Evolutionary conservation across 2,797 vertebrate species (phyloP), one percentile per base, ranked within the genome.

Genomic region (Molossus alvarezi): DNA sequence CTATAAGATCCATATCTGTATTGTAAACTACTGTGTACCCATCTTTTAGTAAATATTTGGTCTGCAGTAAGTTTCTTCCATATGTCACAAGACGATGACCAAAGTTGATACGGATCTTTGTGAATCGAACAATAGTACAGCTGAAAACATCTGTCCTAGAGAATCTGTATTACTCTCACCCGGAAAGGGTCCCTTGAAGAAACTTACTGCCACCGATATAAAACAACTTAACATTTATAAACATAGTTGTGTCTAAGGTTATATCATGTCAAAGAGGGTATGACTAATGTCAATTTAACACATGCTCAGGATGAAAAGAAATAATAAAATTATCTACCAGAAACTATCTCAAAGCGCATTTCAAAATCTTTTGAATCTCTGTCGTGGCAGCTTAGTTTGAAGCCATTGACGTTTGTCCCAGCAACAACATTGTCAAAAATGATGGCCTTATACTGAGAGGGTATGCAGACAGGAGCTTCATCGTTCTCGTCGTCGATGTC

Each of bases 401-500:
- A 98, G 93, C 96, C 89, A 7, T 97, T 97, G 95, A 98, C 67
- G 3, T 96, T 97, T 93, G 97, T 98, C 93, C 98, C 96, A 62
- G 92, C 65, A 86, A 88, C 83, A n/a, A 92, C 83, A 12, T 92
- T 97, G 90, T 97, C 79, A 23, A 81, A 92, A 87, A 96, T 92
- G 93, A 90, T 48, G 60, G 96, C 92, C 89, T 97, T 95, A 77
- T 94, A 95, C 23, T 96, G 84, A 87, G 60, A 90, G 57, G 98
- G 96, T 55, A 93, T 96, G 73, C 97, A 97, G 95, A 97, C 85
- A 23, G 97, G 97, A 21, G 97, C 96, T 96, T 98, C 95, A 1
- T 98, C 97, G 29, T 97, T 97, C 75, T 98, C 96, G 57, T 97
- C 98, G 77, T 97, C 95, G 9, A 55, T 93, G 97, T 98, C 96